Conservation (phyloP, 2,888 invertebrate genomes). For the Drosophila demipolita region DNA sequence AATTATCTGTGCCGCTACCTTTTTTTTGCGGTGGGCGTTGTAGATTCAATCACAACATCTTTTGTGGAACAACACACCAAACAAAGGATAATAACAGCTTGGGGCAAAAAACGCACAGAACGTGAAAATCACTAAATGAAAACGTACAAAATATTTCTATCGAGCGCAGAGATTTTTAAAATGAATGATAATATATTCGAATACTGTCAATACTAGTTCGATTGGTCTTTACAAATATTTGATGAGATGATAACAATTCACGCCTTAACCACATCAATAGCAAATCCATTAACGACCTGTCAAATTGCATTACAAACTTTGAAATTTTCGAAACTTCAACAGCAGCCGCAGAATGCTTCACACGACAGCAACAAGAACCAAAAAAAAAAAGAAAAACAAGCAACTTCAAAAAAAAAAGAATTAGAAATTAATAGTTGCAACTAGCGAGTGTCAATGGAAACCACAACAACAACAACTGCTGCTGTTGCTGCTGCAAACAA, state of each 20-base stretch:
- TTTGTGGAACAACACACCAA: conserved; percentile 63
- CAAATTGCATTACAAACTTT: conserved; percentile 73
- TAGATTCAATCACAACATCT: conserved; percentile 78
- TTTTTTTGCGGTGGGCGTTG: conserved; percentile 15
- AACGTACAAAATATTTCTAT: conserved; percentile 37
- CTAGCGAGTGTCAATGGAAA: conserved; percentile 75
- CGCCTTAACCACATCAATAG: conserved; percentile 48
- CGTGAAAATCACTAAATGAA: conserved; percentile 39
- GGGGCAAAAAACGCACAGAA: conserved; percentile 19
- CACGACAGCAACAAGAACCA: conserved; percentile 40
- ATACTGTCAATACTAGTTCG: not conserved
- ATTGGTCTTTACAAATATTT: not conserved
- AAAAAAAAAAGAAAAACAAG: conserved; percentile 23
- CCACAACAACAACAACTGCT: conserved; percentile 58
- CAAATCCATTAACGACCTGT: conserved; percentile 53
- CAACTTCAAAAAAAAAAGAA: conserved; percentile 40
- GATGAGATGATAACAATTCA: conserved; percentile 24
- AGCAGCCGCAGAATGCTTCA: conserved; percentile 57
- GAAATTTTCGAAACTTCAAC: conserved; percentile 51
- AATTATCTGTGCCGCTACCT: conserved; percentile 67
- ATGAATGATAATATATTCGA: conserved; percentile 2
- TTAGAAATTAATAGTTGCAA: conserved; percentile 79
- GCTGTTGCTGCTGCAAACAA: conserved; percentile 51
- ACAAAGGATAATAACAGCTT: conserved; percentile 56
- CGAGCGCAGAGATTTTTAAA: conserved; percentile 3